These are phyloP conservation scores for Macquaria australasica DNA, from an alignment of 2,113 vertebrate genomes.

Conservation along the genomic window DNA sequence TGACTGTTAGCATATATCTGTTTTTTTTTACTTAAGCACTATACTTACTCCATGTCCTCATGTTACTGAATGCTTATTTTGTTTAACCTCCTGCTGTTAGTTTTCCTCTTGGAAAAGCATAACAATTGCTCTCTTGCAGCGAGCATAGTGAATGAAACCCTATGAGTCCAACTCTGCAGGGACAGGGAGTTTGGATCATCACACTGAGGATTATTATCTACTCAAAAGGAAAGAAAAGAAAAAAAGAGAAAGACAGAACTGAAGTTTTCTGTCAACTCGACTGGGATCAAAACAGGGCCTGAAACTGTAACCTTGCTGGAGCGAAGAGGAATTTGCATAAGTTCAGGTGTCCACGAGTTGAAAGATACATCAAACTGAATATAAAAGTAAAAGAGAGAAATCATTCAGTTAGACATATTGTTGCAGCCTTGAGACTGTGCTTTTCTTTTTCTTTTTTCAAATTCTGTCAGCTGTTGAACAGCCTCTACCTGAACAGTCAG, in stretches of 20 bases:
- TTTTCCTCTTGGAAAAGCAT: background rate
- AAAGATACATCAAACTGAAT: conserved; percentile 31
- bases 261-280: conserved; percentile 26
- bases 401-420: background rate
- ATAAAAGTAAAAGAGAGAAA: background rate
- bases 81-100: conserved; percentile 18
- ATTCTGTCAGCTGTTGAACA: conserved; percentile 6
- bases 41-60: background rate
- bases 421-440: background rate
- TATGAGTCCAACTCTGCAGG: conserved; percentile 23
- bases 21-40: background rate
- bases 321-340: conserved; percentile 38
- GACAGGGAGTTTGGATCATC: conserved; percentile 32
- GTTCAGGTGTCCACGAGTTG: conserved; percentile 33
- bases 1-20: background rate
- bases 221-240: background rate
- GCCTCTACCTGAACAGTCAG: conserved; percentile 10
- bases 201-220: conserved; percentile 25
- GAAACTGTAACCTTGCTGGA: conserved; percentile 32
- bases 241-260: background rate
- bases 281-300: conserved; percentile 32
- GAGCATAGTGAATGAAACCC: background rate
- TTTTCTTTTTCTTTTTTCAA: background rate
- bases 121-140: conserved; percentile 39
- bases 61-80: background rate